Evolutionary conservation across 2,113 vertebrate genomes (phyloP).

Genomic region (Actenoides hombroni): DNA sequence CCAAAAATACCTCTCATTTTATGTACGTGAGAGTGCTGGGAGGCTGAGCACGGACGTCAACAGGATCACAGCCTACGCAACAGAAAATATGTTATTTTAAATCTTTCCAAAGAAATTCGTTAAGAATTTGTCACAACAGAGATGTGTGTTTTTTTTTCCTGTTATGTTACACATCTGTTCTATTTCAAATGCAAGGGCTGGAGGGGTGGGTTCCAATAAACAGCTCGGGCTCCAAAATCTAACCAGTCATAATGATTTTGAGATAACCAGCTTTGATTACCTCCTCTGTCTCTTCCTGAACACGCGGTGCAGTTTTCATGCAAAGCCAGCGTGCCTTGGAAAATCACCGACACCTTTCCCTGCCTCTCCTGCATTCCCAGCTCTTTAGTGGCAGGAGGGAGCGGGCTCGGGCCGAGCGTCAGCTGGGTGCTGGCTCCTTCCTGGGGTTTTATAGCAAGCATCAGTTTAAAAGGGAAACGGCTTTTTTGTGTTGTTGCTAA

Average conservation of each 20-base stretch:
- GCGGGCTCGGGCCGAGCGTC: neutral
- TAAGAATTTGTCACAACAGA: conserved; percentile 1
- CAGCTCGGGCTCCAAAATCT: conserved; percentile 47
- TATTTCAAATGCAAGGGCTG: neutral
- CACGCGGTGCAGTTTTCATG: neutral
- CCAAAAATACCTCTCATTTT: conserved; percentile 35
- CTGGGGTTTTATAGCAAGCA: neutral
- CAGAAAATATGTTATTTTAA: conserved; percentile 30
- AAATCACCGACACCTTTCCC: conserved; percentile 1
- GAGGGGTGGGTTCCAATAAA: conserved; percentile 57
- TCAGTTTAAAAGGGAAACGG: neutral
- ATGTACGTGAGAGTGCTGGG: conserved; percentile 32
- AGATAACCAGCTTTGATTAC: conserved; percentile 64
- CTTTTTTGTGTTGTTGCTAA: neutral
- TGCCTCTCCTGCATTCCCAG: neutral
- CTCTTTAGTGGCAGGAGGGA: neutral
- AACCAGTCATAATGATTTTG: conserved; percentile 29
- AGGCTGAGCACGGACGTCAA: conserved; percentile 35
- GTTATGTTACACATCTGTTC: conserved; percentile 42
- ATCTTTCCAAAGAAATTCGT: neutral
- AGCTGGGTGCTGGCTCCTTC: neutral
- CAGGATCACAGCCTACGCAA: conserved; percentile 42
- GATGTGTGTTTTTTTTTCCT: conserved; percentile 2
- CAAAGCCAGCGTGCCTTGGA: conserved; percentile 15
- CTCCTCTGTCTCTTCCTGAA: conserved; percentile 59